These are phyloP conservation scores for Erebia epiphron DNA, from an alignment of 2,888 invertebrate genomes.

Conservation along the genomic window DNA sequence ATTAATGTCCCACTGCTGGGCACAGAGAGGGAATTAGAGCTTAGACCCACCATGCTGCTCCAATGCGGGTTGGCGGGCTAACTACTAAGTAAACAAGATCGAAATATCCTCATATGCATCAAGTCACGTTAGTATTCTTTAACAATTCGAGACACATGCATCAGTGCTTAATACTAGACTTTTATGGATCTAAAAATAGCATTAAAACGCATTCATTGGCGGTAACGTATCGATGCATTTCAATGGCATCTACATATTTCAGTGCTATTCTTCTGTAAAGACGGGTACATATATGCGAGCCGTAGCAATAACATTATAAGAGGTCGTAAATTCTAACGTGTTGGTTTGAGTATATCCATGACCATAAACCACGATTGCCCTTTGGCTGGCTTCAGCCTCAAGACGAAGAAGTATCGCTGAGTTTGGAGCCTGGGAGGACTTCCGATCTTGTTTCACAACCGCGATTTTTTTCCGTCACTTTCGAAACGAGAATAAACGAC, in stretches of 20 bases:
- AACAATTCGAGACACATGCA: constrained; percentile 31
- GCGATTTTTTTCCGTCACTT: too few species aligned
- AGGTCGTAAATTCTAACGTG: too few species aligned
- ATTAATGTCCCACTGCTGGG: too few species aligned
- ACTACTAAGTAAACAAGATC: too few species aligned
- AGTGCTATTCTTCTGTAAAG: neutral
- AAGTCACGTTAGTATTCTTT: constrained; percentile 35
- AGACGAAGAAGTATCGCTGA: neutral
- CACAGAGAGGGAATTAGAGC: too few species aligned
- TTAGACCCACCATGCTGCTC: too few species aligned
- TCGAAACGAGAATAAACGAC: too few species aligned
- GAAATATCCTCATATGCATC: neutral
- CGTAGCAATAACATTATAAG: neutral
- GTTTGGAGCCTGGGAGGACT: too few species aligned
- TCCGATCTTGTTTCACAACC: too few species aligned
- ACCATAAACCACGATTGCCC: neutral
- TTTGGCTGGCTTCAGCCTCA: too few species aligned
- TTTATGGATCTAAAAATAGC: constrained; percentile 20
- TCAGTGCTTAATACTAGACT: constrained; percentile 23
- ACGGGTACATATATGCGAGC: neutral
- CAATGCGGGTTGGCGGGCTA: too few species aligned
- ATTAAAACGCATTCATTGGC: constrained; percentile 17
- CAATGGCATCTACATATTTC: constrained; percentile 4
- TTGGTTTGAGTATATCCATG: neutral
- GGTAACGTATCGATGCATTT: neutral